Evolutionary conservation across 1,140 invertebrate genomes (phyloP).

Genomic region (Sipha flava): DNA sequence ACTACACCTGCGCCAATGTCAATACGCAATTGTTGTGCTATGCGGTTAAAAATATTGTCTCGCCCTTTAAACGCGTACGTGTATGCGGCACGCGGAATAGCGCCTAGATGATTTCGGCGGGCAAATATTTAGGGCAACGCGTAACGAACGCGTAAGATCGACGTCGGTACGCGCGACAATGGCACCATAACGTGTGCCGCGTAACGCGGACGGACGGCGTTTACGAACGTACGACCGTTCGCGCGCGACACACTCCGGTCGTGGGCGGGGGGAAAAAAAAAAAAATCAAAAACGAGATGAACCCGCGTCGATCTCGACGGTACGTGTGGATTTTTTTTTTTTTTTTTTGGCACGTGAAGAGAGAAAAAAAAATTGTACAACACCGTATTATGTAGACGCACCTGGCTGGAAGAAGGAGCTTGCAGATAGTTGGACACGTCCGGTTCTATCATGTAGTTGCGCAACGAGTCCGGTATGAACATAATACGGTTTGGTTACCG

Average conservation of each 20-base stretch:
- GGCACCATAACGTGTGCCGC: too few relatives aligned
- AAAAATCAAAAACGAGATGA: neutral
- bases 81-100: too few relatives aligned
- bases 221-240: too few relatives aligned
- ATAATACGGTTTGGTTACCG: slow-evolving; percentile 44
- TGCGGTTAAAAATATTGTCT: neutral
- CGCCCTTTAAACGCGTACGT: neutral
- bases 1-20: slow-evolving; percentile 14
- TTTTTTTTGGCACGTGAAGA: too few relatives aligned
- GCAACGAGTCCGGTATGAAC: slow-evolving; percentile 69
- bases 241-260: too few relatives aligned
- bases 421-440: slow-evolving; percentile 73
- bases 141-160: neutral
- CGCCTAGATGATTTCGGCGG: neutral
- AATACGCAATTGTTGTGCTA: slow-evolving; percentile 27
- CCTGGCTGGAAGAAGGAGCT: slow-evolving; percentile 71
- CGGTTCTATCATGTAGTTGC: slow-evolving; percentile 75
- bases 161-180: too few relatives aligned
- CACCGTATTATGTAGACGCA: slow-evolving; percentile 44
- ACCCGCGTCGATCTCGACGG: too few relatives aligned
- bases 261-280: too few relatives aligned
- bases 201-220: too few relatives aligned
- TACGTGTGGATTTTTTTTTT: too few relatives aligned
- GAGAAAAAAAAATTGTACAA: too few relatives aligned
- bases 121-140: neutral